These are phyloP conservation scores for Limnephilus auricula DNA, from an alignment of 2,888 invertebrate species.

Conservation along the genomic window DNA sequence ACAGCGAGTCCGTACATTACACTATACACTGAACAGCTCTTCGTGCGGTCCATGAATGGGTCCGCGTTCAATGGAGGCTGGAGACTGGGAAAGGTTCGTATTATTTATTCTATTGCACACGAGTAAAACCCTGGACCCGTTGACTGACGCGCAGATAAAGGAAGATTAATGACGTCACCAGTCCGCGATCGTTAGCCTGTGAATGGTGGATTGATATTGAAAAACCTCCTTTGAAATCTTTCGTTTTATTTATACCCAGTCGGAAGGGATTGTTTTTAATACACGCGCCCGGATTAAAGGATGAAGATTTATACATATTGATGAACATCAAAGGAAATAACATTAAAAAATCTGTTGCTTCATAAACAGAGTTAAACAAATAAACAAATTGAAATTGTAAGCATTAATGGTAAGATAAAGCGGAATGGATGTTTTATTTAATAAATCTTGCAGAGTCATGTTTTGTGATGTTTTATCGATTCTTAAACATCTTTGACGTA, in stretches of 20 bases:
- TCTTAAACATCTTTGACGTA: not conserved
- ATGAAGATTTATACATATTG: slow-evolving; percentile 45
- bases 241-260: slow-evolving; percentile 32
- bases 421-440: not conserved
- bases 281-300: slow-evolving; percentile 8
- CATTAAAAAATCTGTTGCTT: not conserved
- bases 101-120: slow-evolving; percentile 63
- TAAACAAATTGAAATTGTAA: not conserved
- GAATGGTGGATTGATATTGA: slow-evolving; percentile 48
- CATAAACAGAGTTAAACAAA: not conserved
- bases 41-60: slow-evolving; percentile 29
- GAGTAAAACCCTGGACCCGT: slow-evolving; percentile 59
- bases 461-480: not conserved
- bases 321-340: slow-evolving; percentile 34
- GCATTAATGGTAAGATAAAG: not conserved
- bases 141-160: slow-evolving; percentile 65
- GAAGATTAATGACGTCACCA: slow-evolving; percentile 65
- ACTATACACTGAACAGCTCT: not conserved
- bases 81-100: slow-evolving; percentile 45
- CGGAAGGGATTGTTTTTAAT: slow-evolving; percentile 31
- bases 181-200: slow-evolving; percentile 52
- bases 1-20: not conserved
- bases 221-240: slow-evolving; percentile 42
- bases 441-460: not conserved
- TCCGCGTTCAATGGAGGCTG: not conserved